Evolutionary conservation across 2,888 invertebrate genomes (phyloP), one percentile per base, ranked within the genome.

Genomic region (Pocota personata): DNA sequence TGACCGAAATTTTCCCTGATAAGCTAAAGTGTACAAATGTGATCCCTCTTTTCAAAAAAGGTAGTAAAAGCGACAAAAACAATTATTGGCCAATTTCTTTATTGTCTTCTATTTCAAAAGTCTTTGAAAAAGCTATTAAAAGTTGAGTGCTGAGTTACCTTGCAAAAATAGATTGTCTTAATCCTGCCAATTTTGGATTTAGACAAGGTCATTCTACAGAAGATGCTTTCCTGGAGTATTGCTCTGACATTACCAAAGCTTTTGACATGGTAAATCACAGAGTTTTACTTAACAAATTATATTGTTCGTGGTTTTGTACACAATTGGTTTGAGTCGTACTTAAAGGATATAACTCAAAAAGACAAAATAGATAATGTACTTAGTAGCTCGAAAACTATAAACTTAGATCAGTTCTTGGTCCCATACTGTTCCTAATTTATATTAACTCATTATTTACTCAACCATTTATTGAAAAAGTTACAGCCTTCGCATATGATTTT

Each of bases 1-100:
- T 19, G n/a, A 66, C 52, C 10, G 62, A 52, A 5, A 19, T 19
- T 43, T 73, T 73, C 16, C 75, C 75, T 32, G 46, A 55, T 21
- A 43, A 46, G 57, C 10, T 64, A 24, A 75, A 75, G 27, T 75
- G 57, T 66, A 46, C 64, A 27, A n/a, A n/a, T n/a, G n/a, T n/a
- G n/a, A 71, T n/a, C n/a, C n/a, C n/a, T n/a, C n/a, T n/a, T n/a
- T n/a, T n/a, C n/a, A n/a, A 71, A 50, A 72, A 32, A 24, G 24
- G 35, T 35, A 43, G 40, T 50, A 50, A 55, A 75, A 21, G 10
- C 40, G 55, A 55, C 48, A 57, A 46, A 57, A 64, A 27, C 12
- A 66, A 76, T 27, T 5, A 67, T 24, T 3, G 67, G 12, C 30
- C 76, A 32, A 72, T 69, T 55, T 69, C 50, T 19, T 55, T 30